A percentile compares a stretch with the other conserved stretches of the same genome.
Conservation (phyloP, 2,888 invertebrate species). For the Lochmaea crataegi region DNA sequence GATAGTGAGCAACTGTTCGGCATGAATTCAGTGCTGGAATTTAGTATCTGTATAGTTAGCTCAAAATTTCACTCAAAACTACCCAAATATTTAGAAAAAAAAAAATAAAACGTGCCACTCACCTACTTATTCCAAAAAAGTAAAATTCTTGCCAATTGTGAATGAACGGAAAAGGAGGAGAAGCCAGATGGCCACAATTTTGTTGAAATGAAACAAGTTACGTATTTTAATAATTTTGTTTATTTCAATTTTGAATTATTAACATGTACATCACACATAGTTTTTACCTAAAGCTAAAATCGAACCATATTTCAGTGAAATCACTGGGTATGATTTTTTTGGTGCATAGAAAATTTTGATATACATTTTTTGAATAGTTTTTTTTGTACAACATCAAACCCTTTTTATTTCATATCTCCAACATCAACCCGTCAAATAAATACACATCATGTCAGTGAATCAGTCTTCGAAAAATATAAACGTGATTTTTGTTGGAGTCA, state of each 20-base stretch:
- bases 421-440: background rate
- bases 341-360: slow-evolving; percentile 63
- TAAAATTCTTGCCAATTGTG: slow-evolving; percentile 33
- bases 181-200: slow-evolving; percentile 24
- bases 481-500: slow-evolving; percentile 19
- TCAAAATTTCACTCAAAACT: slow-evolving; percentile 37
- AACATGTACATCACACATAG: slow-evolving; percentile 68
- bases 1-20: slow-evolving; percentile 28
- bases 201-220: slow-evolving; percentile 56
- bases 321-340: slow-evolving; percentile 53
- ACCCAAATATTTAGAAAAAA: slow-evolving; percentile 39
- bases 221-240: slow-evolving; percentile 62
- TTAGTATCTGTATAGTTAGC: slow-evolving; percentile 61
- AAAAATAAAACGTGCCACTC: slow-evolving; percentile 61
- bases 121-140: slow-evolving; percentile 55
- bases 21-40: slow-evolving; percentile 60
- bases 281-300: slow-evolving; percentile 59
- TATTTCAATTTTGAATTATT: slow-evolving; percentile 66
- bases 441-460: slow-evolving; percentile 3
- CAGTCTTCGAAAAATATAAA: slow-evolving; percentile 22
- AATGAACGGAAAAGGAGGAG: slow-evolving; percentile 34
- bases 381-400: slow-evolving; percentile 34
- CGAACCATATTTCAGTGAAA: slow-evolving; percentile 45
- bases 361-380: slow-evolving; percentile 53
- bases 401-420: background rate